Base-by-base conservation (phyloP, 2,797 vertebrate genomes). In the Esox masquinongy region DNA sequence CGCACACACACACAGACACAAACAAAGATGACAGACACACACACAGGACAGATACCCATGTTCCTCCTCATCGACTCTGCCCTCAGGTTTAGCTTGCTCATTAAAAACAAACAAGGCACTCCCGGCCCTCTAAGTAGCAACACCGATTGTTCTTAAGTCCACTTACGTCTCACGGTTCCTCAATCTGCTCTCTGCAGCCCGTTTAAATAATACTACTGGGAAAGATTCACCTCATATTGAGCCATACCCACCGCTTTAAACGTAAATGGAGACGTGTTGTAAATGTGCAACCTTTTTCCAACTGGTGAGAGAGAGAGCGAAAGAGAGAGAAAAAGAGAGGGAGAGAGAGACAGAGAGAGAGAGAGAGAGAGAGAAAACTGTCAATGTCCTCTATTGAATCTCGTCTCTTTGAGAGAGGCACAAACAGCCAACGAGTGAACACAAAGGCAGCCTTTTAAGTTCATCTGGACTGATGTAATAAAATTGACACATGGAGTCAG, bases 401-500 rank as follows among this genome's bases (percentile, higher is more conserved):
- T 92, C 93, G 92, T 95, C 95, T 94, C 94, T 96, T 93, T 95
- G 93, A 92, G 92, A 85, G 92, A 90, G 94, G 93, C 93, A 93
- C 93, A 95, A 95, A 95, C 93, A 95, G 92, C 94, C 93, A 94
- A 94, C 93, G 90, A 94, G 93, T 88, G 92, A 92, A 93, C 94
- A 95, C 95, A 96, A 90, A 96, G 94, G 94, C 91, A 85, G 93
- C 90, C 93, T 95, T 95, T 95, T 95, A 96, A 93, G 92, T 93
- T 95, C 95, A 95, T 95, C 94, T 95, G 94, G 93, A 94, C 93
- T 89, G 93, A 95, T 95, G 94, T 96, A 96, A 96, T 96, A 96
- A 96, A 96, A 96, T 96, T 94, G 95, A 96, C 95, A 95, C 95
- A 95, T 96, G 94, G 94, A 96, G 96, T 96, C 94, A 74, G 77